Evolutionary conservation across 2,113 vertebrate genomes (phyloP).

Genomic region (Ophthalmolycus amberensis): DNA sequence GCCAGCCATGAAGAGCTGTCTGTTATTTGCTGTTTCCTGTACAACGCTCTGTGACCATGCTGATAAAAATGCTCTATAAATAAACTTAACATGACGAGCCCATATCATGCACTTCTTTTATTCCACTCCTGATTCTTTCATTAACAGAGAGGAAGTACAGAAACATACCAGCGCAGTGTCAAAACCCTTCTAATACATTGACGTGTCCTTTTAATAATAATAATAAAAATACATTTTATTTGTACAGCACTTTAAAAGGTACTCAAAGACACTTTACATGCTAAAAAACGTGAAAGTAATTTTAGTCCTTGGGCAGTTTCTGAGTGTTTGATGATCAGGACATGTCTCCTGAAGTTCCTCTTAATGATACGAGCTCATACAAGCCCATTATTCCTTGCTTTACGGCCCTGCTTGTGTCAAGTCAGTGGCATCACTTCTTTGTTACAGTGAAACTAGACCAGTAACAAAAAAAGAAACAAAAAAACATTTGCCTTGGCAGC

Average conservation of each 20-base stretch:
- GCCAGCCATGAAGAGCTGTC: neutral
- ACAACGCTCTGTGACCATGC: constrained; percentile 6
- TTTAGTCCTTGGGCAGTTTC: neutral
- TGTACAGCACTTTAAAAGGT: too few relatives aligned
- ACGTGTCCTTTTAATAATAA: neutral
- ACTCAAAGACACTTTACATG: too few relatives aligned
- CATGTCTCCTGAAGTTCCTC: neutral
- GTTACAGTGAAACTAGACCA: neutral
- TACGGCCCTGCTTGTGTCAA: neutral
- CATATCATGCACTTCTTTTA: neutral
- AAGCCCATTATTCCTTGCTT: neutral
- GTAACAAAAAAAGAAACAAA: neutral
- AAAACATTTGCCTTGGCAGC: constrained; percentile 25
- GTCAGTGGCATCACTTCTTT: neutral
- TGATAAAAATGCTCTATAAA: constrained; percentile 53
- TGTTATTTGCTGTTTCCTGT: constrained; percentile 43
- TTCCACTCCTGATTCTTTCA: neutral
- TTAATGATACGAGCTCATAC: neutral
- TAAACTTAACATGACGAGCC: constrained; percentile 14
- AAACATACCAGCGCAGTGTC: neutral
- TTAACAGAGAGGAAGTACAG: neutral
- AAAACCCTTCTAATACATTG: neutral
- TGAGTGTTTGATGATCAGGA: neutral
- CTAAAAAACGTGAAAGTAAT: too few relatives aligned
- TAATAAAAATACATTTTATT: too few relatives aligned